These are phyloP conservation scores for Phaenicophaeus curvirostris DNA, from an alignment of 2,797 vertebrate genomes.

Conservation along the genomic window DNA sequence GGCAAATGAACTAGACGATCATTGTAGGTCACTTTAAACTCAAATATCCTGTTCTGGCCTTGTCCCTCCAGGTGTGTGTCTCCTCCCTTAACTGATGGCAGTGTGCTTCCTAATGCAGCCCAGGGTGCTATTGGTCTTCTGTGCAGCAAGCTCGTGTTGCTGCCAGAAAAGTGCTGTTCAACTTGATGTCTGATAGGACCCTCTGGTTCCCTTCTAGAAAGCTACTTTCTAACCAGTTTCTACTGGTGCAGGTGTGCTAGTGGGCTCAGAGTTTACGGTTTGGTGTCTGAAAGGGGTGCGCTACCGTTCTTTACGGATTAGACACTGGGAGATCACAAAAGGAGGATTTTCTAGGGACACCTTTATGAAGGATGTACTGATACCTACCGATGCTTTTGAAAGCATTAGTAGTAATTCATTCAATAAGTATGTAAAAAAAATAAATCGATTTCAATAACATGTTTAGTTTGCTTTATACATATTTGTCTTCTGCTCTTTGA, in stretches of 20 bases:
- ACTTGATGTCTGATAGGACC: background rate
- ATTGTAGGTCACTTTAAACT: background rate
- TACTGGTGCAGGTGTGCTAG: background rate
- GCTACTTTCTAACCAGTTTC: background rate
- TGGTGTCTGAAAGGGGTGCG: background rate
- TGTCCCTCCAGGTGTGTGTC: background rate
- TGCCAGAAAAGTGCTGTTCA: too few species aligned
- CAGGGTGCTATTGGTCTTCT: too few species aligned
- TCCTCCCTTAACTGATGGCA: background rate
- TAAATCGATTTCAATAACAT: background rate
- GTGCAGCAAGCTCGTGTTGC: too few species aligned
- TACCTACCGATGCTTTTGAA: background rate
- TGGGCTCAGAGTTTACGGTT: background rate
- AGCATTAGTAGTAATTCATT: background rate
- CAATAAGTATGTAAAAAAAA: background rate
- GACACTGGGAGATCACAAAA: background rate
- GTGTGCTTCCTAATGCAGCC: background rate
- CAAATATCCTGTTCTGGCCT: background rate
- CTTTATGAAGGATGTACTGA: background rate
- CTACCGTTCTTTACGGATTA: background rate
- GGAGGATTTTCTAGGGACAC: background rate
- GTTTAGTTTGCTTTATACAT: background rate
- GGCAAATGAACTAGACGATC: background rate
- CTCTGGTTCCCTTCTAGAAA: background rate
- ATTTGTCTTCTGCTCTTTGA: background rate